Evolutionary conservation across 2,888 invertebrate species (phyloP).

Genomic region (Eupithecia pulchellata): DNA sequence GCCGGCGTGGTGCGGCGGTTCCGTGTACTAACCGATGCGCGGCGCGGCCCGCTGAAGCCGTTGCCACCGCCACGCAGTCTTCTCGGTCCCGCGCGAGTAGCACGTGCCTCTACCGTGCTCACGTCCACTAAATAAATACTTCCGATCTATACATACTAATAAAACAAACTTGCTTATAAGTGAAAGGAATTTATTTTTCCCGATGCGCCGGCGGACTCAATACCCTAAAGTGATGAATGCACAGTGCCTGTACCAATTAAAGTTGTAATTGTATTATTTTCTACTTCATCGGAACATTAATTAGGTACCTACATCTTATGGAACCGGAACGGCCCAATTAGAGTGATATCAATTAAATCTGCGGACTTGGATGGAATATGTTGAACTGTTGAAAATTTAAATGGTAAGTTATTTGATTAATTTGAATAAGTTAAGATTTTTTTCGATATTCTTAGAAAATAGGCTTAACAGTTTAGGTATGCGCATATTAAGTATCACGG

Average conservation of each 20-base stretch:
- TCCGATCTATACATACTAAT: slow-evolving; percentile 48
- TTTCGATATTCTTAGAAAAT: slow-evolving; percentile 31
- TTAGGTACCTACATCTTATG: slow-evolving; percentile 70
- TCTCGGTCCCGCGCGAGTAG: slow-evolving; percentile 84
- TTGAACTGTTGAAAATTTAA: slow-evolving; percentile 69
- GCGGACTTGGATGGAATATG: slow-evolving; percentile 64
- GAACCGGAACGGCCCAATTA: slow-evolving; percentile 76
- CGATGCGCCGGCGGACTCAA: slow-evolving; percentile 57
- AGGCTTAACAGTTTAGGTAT: slow-evolving; percentile 14
- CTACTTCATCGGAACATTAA: slow-evolving; percentile 76
- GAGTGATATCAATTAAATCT: slow-evolving; percentile 66
- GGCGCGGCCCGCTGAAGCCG: slow-evolving; percentile 70
- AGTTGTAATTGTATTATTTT: slow-evolving; percentile 77
- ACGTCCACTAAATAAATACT: slow-evolving; percentile 60
- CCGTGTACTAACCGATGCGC: slow-evolving; percentile 58
- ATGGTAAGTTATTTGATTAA: slow-evolving; percentile 70
- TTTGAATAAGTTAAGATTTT: slow-evolving; percentile 26
- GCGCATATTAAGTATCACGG: slow-evolving; percentile 6
- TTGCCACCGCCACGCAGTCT: slow-evolving; percentile 82
- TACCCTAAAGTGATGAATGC: slow-evolving; percentile 59
- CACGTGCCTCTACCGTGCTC: slow-evolving; percentile 80
- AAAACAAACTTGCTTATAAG: slow-evolving; percentile 50
- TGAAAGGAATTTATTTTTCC: slow-evolving; percentile 60
- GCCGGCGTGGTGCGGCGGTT: slow-evolving; percentile 59
- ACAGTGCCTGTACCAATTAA: slow-evolving; percentile 73